phyloP scores from a whole-genome alignment of 30 jellyfish, hydroid and myxozoan genomes.

The Cassiopea xamachana region DNA sequence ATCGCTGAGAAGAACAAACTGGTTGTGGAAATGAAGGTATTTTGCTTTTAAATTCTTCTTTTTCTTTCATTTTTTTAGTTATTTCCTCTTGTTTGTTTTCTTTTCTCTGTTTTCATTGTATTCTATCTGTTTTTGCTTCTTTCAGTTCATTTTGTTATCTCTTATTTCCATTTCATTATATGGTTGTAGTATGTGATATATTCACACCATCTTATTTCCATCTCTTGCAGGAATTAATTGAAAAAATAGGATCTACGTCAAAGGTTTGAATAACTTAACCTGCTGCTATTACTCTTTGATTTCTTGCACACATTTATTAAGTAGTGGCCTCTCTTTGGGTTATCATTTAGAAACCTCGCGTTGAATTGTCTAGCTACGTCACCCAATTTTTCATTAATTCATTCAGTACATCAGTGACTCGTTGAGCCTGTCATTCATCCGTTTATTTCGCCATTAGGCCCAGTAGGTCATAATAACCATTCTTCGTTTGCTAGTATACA shows the following conservation, averaged over 20 bases:
- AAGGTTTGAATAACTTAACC: conserved; percentile 19
- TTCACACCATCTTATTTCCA: not conserved
- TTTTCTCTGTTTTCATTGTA: not conserved
- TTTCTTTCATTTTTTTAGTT: not conserved
- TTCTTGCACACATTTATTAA: too few species aligned
- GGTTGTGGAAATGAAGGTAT: conserved; percentile 89
- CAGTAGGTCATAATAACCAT: not conserved
- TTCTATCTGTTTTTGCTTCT: not conserved
- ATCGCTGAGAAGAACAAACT: conserved; percentile 77
- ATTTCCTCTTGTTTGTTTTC: not conserved
- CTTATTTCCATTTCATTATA: not conserved
- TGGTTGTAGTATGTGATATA: not conserved
- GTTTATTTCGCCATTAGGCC: not conserved
- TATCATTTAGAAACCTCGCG: too few species aligned
- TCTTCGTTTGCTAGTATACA: too few species aligned
- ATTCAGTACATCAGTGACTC: not conserved
- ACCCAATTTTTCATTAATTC: not conserved
- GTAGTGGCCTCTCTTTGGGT: too few species aligned
- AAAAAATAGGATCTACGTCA: conserved; percentile 56
- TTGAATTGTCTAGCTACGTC: too few species aligned
- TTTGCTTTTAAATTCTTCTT: not conserved
- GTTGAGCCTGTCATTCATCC: not conserved
- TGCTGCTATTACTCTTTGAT: too few species aligned
- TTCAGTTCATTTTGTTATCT: not conserved
- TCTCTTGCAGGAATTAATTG: conserved; percentile 51